Percentiles rank a stretch among this genome's conserved stretches.
These are phyloP conservation scores for Calidris pugnax DNA, from an alignment of 2,113 vertebrate genomes.

Conservation along the genomic window DNA sequence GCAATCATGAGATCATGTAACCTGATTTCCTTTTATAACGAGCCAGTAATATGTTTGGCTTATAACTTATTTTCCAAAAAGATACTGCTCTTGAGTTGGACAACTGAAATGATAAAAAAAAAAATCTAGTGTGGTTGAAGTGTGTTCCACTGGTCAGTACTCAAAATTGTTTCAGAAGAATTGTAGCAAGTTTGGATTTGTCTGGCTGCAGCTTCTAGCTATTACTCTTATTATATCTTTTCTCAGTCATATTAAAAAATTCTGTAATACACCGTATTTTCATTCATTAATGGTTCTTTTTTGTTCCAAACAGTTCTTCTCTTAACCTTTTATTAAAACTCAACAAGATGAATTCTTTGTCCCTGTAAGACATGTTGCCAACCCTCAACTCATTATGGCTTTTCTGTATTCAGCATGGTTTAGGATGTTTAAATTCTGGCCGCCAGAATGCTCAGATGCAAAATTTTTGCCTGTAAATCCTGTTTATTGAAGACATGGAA, in stretches of 20 bases:
- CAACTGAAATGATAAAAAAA: background rate
- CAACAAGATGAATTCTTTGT: background rate
- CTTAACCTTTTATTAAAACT: slow-evolving; percentile 1
- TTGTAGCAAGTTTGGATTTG: background rate
- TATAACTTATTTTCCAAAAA: background rate
- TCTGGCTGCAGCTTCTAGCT: background rate
- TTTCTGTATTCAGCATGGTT: background rate
- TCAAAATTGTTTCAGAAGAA: background rate
- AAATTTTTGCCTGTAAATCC: background rate
- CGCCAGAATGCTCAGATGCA: background rate
- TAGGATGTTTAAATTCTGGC: background rate
- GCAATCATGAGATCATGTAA: background rate
- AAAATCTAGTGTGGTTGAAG: background rate
- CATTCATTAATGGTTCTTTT: background rate
- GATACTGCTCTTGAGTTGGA: background rate
- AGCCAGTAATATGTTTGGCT: background rate
- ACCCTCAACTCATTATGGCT: background rate
- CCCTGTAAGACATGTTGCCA: background rate
- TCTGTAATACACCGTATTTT: background rate
- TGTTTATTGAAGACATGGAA: background rate
- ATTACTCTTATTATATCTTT: background rate
- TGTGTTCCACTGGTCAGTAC: background rate
- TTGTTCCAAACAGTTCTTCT: background rate
- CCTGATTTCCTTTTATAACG: background rate
- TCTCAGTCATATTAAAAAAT: background rate